Base-by-base conservation (phyloP, 2,888 invertebrate species). In the Acheta domesticus region DNA sequence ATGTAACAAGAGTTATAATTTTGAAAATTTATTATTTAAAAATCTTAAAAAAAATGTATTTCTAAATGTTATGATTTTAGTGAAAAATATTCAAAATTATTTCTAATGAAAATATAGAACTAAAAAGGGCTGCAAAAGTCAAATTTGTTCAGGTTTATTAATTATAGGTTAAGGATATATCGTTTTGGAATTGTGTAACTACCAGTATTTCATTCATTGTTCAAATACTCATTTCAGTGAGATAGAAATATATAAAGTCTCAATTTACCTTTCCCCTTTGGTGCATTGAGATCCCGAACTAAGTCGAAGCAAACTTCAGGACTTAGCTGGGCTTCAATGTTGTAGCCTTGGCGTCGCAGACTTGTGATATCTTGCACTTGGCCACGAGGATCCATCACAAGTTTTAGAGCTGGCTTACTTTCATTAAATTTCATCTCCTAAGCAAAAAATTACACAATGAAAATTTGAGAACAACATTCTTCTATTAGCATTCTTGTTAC, bases 321-420 rank as follows among this genome's bases (percentile, higher is more conserved):
- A 77, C 93, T 92, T 83, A 92, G 86, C n/a, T 91, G 90, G 75
- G 91, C 86, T 84, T 92, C 92, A 75, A 91, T 89, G 83, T 90
- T 91, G 82, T 90, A 89, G 48, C 93, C 93, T 84, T 91, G 89
- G 81, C 91, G 91, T 82, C 91, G 90, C 76, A 93, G 88, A 77
- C 91, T 90, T 83, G 90, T 89, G 83, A 93, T 89, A 85, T 93
- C 93, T 84, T 92, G 90, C 12, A 93, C 89, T 86, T 92, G 91
- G 74, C 93, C 93, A 84, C 91, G 88, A 20, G 94, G 94, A 87
- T 93, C 93, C 92, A 94, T 93, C 85, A 94, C 90, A 83, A 93
- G 89, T 85, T 92, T 93, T 82, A 94, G 86, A 23, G 91, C 89
- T 75, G 90, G 86, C 85, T 90, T 91, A 82, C 82, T 84, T 81